Evolutionary conservation across 1,140 invertebrate genomes (phyloP).

Genomic region (Lepidotrigona ventralis): DNA sequence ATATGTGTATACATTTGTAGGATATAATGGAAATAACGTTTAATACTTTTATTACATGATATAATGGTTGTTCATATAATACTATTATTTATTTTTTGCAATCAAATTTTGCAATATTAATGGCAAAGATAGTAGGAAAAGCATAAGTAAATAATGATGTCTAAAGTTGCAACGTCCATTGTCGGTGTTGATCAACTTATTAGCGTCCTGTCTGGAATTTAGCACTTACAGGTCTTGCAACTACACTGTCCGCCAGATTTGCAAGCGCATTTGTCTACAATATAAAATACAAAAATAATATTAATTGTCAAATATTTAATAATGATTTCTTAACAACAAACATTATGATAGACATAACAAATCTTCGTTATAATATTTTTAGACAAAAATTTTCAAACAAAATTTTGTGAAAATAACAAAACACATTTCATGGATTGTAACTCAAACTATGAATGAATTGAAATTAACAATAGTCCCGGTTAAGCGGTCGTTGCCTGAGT

Average conservation of each 20-base stretch:
- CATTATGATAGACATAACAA: background rate
- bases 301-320: background rate
- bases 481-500: slow-evolving; percentile 49
- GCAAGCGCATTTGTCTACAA: slow-evolving; percentile 66
- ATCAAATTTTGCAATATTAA: background rate
- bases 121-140: background rate
- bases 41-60: slow-evolving; percentile 2
- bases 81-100: no score
- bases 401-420: background rate
- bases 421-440: background rate
- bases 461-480: background rate
- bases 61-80: background rate
- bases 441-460: background rate
- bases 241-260: slow-evolving; percentile 63
- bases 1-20: background rate
- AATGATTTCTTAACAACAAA: background rate
- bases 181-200: slow-evolving; percentile 4
- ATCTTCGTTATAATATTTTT: background rate
- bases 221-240: slow-evolving; percentile 59
- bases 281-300: slow-evolving; percentile 13
- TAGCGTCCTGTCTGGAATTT: slow-evolving; percentile 16
- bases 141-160: slow-evolving; percentile 1
- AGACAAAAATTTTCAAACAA: background rate
- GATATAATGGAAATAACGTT: background rate
- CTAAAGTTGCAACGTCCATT: slow-evolving; percentile 17